Evolutionary conservation across 2,113 vertebrate species (phyloP), one percentile per base, ranked within the genome.

Genomic region (Urocolius indicus): DNA sequence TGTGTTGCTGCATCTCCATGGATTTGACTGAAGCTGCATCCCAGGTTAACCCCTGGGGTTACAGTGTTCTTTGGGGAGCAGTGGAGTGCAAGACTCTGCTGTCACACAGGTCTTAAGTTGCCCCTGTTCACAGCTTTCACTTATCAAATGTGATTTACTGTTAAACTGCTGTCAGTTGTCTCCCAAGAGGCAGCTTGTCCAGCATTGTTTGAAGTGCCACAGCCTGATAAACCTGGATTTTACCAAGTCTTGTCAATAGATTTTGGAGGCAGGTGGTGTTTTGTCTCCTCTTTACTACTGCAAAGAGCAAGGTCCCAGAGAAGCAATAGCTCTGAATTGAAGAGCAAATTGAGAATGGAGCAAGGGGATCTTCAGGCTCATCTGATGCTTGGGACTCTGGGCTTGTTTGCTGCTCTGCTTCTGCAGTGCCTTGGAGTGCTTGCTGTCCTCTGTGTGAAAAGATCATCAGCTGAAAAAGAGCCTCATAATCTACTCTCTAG

Each of bases 1-100:
- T 2, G 10, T 21, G 2, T 19, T 0, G 0, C 13, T 55, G 43
- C 21, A 14, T 72, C 58, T 87, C 71, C 9, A 1, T 19, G 52
- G 45, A n/a, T 71, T n/a, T 63, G 16, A 13, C 51, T 54, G 86
- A 41, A 72, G 24, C 9, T 30, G 12, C 73, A 22, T 22, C 74
- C 74, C 16, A 6, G 19, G 34, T 65, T 79, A 58, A 87, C 77
- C 74, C 71, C 67, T 54, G 65, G 48, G 15, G 19, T 69, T 68
- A 49, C 0, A 0, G 3, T 66, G 36, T 6, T 54, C 55, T 92
- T 30, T 23, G 24, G 26, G 65, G 38, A 65, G 63, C 54, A 16
- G 41, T 11, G 52, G 38, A 71, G 57, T 14, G 24, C 73, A 55
- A 65, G 76, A 45, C 59, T 76, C 41, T 10, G 43, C 86, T 85